A percentile compares a stretch with the other conserved stretches of the same genome.
Conservation (phyloP, 2,888 invertebrate species). For the Melieria omissa region DNA sequence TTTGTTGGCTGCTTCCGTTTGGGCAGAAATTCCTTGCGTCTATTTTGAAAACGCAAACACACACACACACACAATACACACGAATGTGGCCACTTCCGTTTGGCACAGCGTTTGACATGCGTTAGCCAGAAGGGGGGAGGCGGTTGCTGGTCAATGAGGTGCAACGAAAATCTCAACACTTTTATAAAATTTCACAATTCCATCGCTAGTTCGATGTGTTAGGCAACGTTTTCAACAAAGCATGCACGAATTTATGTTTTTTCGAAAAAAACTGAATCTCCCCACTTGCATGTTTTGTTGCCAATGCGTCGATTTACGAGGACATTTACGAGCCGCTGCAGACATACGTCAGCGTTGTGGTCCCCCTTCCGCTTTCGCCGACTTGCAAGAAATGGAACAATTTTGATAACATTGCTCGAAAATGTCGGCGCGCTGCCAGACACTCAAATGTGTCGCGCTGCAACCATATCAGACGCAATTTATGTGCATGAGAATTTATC, state of each 20-base stretch:
- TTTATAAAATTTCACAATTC: conserved; percentile 4
- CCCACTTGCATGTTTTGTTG: conserved; percentile 7
- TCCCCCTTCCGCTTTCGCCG: conserved; percentile 10
- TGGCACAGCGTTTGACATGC: too few species aligned
- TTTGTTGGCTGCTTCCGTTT: too few species aligned
- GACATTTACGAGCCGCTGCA: conserved; percentile 55
- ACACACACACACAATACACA: too few species aligned
- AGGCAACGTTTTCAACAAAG: background rate
- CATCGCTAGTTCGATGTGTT: too few species aligned
- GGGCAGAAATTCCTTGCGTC: too few species aligned
- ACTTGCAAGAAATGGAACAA: conserved; percentile 18
- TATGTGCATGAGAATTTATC: conserved; percentile 26
- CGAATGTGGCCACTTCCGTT: too few species aligned
- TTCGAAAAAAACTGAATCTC: background rate
- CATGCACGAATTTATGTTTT: background rate
- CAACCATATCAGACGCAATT: conserved; percentile 13
- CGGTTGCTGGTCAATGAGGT: background rate
- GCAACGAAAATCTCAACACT: conserved; percentile 25
- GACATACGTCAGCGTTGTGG: conserved; percentile 14
- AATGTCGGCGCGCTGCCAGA: too few species aligned
- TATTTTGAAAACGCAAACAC: too few species aligned
- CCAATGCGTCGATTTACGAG: conserved; percentile 54
- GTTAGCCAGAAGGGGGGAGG: too few species aligned
- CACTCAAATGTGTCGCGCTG: too few species aligned
- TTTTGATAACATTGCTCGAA: conserved; percentile 6